Conservation (phyloP, 2,113 vertebrate species). For the Rhea americana region DNA sequence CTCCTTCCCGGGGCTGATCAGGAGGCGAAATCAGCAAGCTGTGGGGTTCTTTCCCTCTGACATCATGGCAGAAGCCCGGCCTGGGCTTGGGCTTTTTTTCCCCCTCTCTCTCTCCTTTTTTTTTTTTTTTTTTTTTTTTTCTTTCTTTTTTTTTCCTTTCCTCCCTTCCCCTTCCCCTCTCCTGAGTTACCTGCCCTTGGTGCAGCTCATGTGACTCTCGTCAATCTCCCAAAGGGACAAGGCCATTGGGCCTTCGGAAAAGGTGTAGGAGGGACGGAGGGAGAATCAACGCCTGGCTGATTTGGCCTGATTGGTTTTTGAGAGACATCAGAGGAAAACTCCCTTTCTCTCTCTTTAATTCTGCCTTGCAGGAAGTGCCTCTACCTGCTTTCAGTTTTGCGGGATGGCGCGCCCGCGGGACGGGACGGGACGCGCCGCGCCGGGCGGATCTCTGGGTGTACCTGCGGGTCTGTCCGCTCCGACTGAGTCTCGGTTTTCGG, state of each 20-base stretch:
- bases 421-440: not conserved
- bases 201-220: slow-evolving; percentile 78
- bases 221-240: slow-evolving; percentile 58
- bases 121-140: not conserved
- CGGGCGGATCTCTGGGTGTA: rapidly evolving
- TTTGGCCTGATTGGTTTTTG: slow-evolving; percentile 68
- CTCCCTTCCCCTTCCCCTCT: slow-evolving; percentile 45
- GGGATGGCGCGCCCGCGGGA: not conserved
- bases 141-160: not conserved
- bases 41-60: slow-evolving; percentile 83
- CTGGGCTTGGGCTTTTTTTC: slow-evolving; percentile 19
- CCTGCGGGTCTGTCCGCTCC: rapidly evolving
- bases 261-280: slow-evolving; percentile 85
- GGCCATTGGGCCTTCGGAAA: slow-evolving; percentile 79
- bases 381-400: slow-evolving; percentile 44
- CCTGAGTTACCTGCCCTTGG: slow-evolving; percentile 87
- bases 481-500: too few relatives aligned
- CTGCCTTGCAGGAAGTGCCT: slow-evolving; percentile 49
- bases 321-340: slow-evolving; percentile 38
- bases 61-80: slow-evolving; percentile 85
- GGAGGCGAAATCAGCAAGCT: slow-evolving; percentile 79
- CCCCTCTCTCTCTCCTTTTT: not conserved
- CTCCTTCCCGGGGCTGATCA: slow-evolving; percentile 78
- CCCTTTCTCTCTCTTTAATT: slow-evolving; percentile 3
- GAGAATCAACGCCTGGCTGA: slow-evolving; percentile 45